Base-by-base conservation (phyloP, 1,140 invertebrate genomes). In the Drosophila insularis region DNA sequence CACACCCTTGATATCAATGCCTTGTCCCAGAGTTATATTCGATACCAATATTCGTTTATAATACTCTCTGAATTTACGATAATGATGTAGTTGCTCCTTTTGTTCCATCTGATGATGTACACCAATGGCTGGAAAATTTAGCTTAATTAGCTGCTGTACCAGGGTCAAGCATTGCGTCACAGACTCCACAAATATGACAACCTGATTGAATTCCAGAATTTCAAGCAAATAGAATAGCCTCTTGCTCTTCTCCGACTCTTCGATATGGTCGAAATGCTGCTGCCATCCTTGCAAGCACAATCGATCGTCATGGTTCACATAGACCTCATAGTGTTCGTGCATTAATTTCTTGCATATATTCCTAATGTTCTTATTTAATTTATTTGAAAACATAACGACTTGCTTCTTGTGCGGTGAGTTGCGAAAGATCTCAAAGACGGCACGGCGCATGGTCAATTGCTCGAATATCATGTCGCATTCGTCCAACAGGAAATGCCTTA, bases 351-450 rank as follows among this genome's bases (percentile, higher is more conserved):
- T 99, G 96, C 99, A 99, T 91, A 99, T 97, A 69, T 98, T 98
- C 75, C 99, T 95, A 92, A 99, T 98, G 80, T 99, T 99, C 95
- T 99, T 99, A 93, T 97, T 98, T 78, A 99, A 94, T 39, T 99
- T 99, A 70, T 99, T 99, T 92, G 98, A 99, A 94, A 99, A 99
- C 99, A 99, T 99, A 98, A 99, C 99, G n/a, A 99, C 99, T 97
- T 99, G 99, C 93, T 99, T 99, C 91, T 98, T 97, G 91, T 99
- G 97, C 50, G 99, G 99, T 23, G 99, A 99, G 92, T 96, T 98
- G 82, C 98, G 95, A 94, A 99, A 99, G 91, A 99, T 99, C 94
- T 99, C 98, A 94, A 99, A 99, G 21, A 99, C 98, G 93, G 99
- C 99, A 80, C 97, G 94, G 91, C 99, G 95, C 99, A 99, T 99